phyloP scores from a whole-genome alignment of 1,140 invertebrate species.

The Aphelinus certus region DNA sequence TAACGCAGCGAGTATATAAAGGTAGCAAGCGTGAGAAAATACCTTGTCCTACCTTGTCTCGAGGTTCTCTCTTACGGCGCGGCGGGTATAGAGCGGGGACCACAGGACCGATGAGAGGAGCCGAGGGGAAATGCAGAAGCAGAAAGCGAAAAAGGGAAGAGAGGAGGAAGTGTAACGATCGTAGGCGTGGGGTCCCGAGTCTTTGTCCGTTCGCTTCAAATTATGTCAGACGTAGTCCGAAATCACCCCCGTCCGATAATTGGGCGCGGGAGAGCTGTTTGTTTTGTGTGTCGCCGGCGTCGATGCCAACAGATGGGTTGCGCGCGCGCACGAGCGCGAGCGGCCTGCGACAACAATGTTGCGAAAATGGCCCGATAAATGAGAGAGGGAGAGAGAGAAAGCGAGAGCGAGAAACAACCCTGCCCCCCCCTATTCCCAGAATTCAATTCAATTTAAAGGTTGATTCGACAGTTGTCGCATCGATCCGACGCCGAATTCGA shows the following conservation, averaged over 20 bases:
- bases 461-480: conserved; percentile 33
- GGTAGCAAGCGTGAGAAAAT: too few species aligned
- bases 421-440: conserved; percentile 8
- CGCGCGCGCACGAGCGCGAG: neutral
- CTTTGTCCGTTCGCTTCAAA: conserved; percentile 56
- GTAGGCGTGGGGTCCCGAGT: conserved; percentile 49
- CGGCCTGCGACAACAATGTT: conserved; percentile 29
- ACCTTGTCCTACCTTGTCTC: too few species aligned
- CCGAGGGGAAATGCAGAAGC: neutral
- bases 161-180: conserved; percentile 48
- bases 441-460: conserved; percentile 36
- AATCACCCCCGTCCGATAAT: conserved; percentile 51
- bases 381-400: neutral
- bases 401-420: too few species aligned
- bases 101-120: neutral
- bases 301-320: conserved; percentile 44
- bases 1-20: too few species aligned
- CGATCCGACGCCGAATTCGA: neutral
- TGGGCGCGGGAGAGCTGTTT: conserved; percentile 55
- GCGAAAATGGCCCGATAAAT: conserved; percentile 32
- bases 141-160: conserved; percentile 16
- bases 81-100: too few species aligned
- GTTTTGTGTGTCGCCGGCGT: conserved; percentile 54
- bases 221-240: conserved; percentile 54
- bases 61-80: too few species aligned